Evolutionary conservation across 2,888 invertebrate species (phyloP).

Genomic region (Dichetophora obliterata): DNA sequence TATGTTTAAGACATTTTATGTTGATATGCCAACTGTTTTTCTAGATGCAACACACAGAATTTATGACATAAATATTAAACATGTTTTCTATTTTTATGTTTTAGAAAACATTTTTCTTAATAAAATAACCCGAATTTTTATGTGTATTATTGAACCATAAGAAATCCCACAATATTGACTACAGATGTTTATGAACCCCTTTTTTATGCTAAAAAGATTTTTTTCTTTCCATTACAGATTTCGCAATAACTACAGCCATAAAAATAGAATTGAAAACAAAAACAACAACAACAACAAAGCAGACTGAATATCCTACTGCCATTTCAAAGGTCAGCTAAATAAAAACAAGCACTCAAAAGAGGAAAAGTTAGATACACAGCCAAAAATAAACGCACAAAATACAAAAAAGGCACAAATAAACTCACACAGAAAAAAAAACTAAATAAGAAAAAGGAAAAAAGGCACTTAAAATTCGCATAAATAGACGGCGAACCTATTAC

Average conservation of each 20-base stretch:
- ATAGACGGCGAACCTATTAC: neutral
- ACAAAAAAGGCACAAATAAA: constrained; percentile 1
- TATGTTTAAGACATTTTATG: no score
- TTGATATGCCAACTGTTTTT: no score
- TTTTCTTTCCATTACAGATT: neutral
- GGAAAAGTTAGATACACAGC: neutral
- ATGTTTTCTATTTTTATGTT: neutral
- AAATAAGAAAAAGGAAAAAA: neutral
- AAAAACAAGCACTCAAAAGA: neutral
- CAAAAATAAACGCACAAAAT: neutral
- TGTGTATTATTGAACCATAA: no score
- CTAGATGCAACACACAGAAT: no score
- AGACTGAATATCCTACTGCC: neutral
- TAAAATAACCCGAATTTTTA: no score
- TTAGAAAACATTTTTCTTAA: neutral
- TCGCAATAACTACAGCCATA: neutral
- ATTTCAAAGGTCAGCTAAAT: neutral
- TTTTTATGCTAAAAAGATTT: neutral
- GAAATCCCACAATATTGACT: no score
- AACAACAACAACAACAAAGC: constrained; percentile 3
- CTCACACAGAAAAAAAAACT: neutral
- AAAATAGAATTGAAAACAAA: neutral
- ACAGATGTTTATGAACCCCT: neutral
- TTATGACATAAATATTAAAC: neutral
- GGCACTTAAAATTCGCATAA: neutral